phyloP scores from a whole-genome alignment of 2,888 invertebrate genomes.

The Noctua fimbriata region DNA sequence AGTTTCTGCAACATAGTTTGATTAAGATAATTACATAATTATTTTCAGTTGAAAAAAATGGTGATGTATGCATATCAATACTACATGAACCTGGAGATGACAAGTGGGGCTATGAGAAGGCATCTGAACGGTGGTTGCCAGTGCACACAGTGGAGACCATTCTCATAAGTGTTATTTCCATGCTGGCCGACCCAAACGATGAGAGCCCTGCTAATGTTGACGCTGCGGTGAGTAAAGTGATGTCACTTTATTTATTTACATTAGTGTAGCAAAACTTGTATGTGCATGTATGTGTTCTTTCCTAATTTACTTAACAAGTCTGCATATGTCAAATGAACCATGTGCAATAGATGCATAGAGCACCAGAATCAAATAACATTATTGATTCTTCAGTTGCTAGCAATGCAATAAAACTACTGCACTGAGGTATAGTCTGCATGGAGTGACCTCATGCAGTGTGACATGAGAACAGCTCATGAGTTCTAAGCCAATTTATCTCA shows the following conservation, averaged over 20 bases:
- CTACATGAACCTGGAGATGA: conserved; percentile 99
- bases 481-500: neutral
- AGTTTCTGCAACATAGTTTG: too few species aligned
- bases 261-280: conserved; percentile 12
- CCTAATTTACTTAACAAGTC: neutral
- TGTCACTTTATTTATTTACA: conserved; percentile 48
- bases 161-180: conserved; percentile 99
- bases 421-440: neutral
- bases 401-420: neutral
- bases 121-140: conserved; percentile 99
- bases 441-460: neutral
- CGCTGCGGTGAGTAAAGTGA: conserved; percentile 95
- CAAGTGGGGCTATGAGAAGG: conserved; percentile 99
- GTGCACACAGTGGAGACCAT: conserved; percentile 99
- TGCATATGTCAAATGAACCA: conserved; percentile 5
- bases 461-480: neutral
- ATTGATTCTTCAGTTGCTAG: neutral
- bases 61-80: conserved; percentile 99
- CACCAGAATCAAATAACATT: neutral
- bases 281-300: conserved; percentile 19
- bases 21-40: neutral
- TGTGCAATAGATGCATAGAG: conserved; percentile 1
- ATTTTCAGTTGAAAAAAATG: conserved; percentile 97
- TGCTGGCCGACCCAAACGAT: conserved; percentile 99
- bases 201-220: conserved; percentile 99